Evolutionary conservation across 2,888 invertebrate species (phyloP), one percentile per base, ranked within the genome.

Genomic region (Folsomia manolachei): DNA sequence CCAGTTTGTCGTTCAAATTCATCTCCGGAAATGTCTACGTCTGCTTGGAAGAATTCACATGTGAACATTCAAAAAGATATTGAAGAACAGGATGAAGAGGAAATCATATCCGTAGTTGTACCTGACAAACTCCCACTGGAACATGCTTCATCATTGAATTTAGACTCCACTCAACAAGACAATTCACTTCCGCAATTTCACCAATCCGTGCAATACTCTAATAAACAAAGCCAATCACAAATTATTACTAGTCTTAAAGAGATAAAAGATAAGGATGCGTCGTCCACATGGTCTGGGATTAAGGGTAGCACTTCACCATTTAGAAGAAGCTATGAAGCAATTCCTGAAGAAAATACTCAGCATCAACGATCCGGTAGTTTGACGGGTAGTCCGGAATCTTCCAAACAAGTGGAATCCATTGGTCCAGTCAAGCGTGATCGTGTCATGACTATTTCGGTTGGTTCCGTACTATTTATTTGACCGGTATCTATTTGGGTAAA

Each of bases 11-110:
- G 94, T 75, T 93, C 93, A 61, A 94, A 94, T 87, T 94, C 94
- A 68, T 94, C 94, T 81, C 94, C 94, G 0, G 95, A 95, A 86
- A 94, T 95, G 94, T 92, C 91, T 74, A 91, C 92, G 1, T 91
- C 53, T 7, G 24, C 90, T 82, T 93, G 92, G 92, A 91, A 92
- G 78, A 89, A 89, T 84, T 88, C 89, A 75, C 89, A 90, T 81
- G 83, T 89, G 63, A 85, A 74, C 56, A 77, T 75, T 7, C 80
- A 77, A 65, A 77, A 78, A 62, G 79, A 78, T 63, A 81, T 84
- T 78, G 86, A 87, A 82, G 85, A 87, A 4, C 80, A 78, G 27
- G 80, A 80, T 25, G 75, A 79, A 67, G 80, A 77, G 62, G 78
- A 76, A 39, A 39, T 39, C 39, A 39, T 39, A 51, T 24, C 24